Percentiles rank a stretch among this genome's conserved stretches.
Evolutionary conservation across 2,888 invertebrate species (phyloP).

Genomic region (Epinotia ramella): DNA sequence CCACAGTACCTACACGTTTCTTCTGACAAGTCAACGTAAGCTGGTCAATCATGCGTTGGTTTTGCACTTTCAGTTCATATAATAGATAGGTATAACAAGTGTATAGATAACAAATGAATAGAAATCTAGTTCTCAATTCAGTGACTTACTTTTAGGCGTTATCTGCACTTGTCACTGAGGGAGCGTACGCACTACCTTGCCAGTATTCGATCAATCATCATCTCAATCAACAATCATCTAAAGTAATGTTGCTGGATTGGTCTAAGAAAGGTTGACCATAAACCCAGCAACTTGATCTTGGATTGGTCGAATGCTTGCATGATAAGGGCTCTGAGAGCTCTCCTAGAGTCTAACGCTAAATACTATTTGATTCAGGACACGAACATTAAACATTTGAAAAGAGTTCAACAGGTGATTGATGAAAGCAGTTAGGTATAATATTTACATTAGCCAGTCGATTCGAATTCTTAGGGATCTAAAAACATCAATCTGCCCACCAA

Average conservation of each 20-base stretch:
- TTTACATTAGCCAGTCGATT: constrained; percentile 10
- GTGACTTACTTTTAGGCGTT: constrained; percentile 7
- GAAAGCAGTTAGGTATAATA: constrained; percentile 19
- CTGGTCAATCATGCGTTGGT: not conserved
- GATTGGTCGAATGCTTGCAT: not conserved
- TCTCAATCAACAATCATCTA: no score
- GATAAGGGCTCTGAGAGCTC: not conserved
- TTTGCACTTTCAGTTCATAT: constrained; percentile 44
- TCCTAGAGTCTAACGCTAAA: constrained; percentile 3
- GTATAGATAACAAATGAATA: constrained; percentile 53
- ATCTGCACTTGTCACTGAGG: not conserved
- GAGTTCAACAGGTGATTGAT: constrained; percentile 50
- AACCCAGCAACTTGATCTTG: not conserved
- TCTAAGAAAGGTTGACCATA: not conserved
- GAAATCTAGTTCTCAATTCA: constrained; percentile 17
- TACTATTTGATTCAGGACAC: constrained; percentile 45
- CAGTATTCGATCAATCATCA: not conserved
- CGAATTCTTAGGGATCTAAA: not conserved
- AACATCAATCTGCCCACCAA: not conserved
- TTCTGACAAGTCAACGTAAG: no score
- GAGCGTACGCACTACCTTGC: not conserved
- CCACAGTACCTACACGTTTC: no score
- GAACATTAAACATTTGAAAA: constrained; percentile 49
- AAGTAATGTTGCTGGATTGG: not conserved
- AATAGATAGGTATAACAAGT: constrained; percentile 50